Base-by-base conservation (phyloP, 2,113 vertebrate genomes). In the Aptenodytes forsteri region DNA sequence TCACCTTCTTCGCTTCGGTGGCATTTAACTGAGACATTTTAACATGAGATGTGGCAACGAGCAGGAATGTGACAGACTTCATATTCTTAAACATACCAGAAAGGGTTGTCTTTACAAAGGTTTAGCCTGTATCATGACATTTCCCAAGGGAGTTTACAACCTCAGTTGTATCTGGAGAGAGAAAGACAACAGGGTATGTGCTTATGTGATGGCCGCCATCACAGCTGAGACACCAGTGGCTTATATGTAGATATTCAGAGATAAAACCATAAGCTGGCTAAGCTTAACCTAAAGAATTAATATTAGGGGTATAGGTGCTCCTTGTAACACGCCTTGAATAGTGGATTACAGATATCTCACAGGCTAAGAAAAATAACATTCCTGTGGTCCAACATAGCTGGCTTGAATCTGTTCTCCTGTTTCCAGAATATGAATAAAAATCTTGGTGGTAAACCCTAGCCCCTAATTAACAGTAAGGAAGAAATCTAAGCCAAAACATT, bases 211-310 rank as follows among this genome's bases (percentile, higher is more conserved):
- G 94, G 62, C 6, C 44, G 44, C 30, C 14, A 32, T 6, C 3
- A 5, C 54, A 87, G 21, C 36, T 87, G 65, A 89, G 29, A 34
- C n/a, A 89, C 13, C 27, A 78, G 44, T 34, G 22, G 25, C 15
- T 89, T 42, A 38, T 38, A 54, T 34, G 16, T 20, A 88, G 71
- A 52, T 55, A 58, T 67, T 59, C 55, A 85, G 52, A 90, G 66
- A 40, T 65, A 93, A 77, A 76, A 27, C 12, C 32, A 12, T 82
- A 64, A 96, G 11, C 77, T 90, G 44, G 11, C 22, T 89, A 59
- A 87, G 42, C 34, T 94, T 94, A 87, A 73, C 42, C 42, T 93
- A 50, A 89, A 81, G 71, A 89, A 87, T 78, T 83, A 91, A 71
- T n/a, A 75, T 29, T 76, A 69, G 40, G 36, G 2, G 23, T 73